These are phyloP conservation scores for Rhizomys pruinosus DNA, from an alignment of 2,113 vertebrate species.

Conservation along the genomic window DNA sequence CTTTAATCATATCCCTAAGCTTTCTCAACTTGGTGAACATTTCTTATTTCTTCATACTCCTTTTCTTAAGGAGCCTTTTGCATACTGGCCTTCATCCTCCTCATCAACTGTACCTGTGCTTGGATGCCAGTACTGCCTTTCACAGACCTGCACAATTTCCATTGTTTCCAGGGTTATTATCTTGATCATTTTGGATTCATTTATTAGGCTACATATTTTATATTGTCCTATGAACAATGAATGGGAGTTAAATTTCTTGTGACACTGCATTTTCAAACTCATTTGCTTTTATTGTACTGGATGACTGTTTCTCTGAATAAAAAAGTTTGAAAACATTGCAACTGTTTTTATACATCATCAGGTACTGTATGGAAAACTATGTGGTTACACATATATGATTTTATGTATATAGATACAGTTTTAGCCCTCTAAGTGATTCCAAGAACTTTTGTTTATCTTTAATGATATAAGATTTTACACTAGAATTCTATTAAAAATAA, in stretches of 20 bases:
- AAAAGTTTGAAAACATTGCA: constrained; percentile 23
- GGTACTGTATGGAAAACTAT: neutral
- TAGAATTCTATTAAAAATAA: neutral
- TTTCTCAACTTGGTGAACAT: neutral
- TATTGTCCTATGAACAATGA: neutral
- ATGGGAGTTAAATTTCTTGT: neutral
- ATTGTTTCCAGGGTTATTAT: neutral
- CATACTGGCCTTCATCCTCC: neutral
- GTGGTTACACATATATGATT: neutral
- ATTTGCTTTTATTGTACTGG: constrained; percentile 27
- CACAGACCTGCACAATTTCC: neutral
- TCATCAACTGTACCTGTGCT: neutral
- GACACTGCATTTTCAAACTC: neutral
- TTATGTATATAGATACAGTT: neutral
- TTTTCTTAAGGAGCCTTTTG: neutral
- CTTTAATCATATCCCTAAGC: neutral
- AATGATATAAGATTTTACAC: neutral
- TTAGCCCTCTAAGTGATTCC: neutral
- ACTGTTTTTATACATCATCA: neutral
- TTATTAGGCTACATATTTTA: neutral
- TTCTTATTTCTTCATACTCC: neutral
- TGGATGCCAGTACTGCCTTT: neutral
- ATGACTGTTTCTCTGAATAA: constrained; percentile 49
- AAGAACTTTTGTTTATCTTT: neutral
- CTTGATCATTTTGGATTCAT: neutral